phyloP scores from a whole-genome alignment of 2,113 vertebrate species.

The human region GRCh38 chrX:69685501-69686000 shows the following conservation, averaged over 20 bases:
- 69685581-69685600: slow-evolving; percentile 50
- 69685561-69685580: slow-evolving; percentile 22
- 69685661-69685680: not conserved
- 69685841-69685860: not conserved
- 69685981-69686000: not conserved
- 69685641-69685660: not conserved
- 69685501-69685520: slow-evolving; percentile 38
- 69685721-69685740: slow-evolving; percentile 46
- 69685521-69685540: slow-evolving; percentile 13
- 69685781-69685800: not conserved
- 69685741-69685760: slow-evolving; percentile 18
- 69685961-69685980: slow-evolving; percentile 23
- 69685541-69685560: slow-evolving; percentile 23
- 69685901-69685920: not conserved
- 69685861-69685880: not conserved
- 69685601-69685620: slow-evolving; percentile 38
- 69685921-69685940: slow-evolving; percentile 1
- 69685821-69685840: not conserved
- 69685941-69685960: slow-evolving; percentile 19
- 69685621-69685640: slow-evolving; percentile 9
- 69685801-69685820: not conserved
- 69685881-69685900: slow-evolving; percentile 25
- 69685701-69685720: not conserved
- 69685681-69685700: not conserved
- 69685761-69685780: not conserved